Base-by-base conservation (phyloP, 2,888 invertebrate genomes). In the Meloe dianella region DNA sequence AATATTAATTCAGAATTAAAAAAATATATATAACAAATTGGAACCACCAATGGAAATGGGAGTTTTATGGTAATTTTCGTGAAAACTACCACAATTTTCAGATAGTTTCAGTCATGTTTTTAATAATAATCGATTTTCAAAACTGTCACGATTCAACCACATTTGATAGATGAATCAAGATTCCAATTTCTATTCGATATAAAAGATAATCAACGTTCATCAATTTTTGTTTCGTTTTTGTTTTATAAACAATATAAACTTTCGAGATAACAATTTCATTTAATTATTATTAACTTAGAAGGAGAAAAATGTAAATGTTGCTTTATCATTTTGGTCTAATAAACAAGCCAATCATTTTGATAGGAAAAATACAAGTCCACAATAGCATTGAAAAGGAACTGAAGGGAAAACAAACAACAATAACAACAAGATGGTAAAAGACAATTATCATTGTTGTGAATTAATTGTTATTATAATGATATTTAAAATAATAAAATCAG, bases 401-500 rank as follows among this genome's bases (percentile, higher is more conserved):
- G 20, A 54, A 54, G 24, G 20, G 12, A 54, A 24, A 8, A 20
- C 24, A n/a, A 41, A 41, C n/a, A 41, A 41, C 41, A 41, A 4
- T 14, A 17, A 41, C 9, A 54, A 54, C 24, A 54, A 54, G 24
- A 24, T 24, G 47, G 47, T 54, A 66, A 67, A 63, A 63, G 57
- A 57, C 63, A 65, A 68, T 68, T 68, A 68, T 60, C 62, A 68
- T 65, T 60, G 30, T 62, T 68, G 65, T 27, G 51, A 57, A 41
- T 59, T 61, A 38, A 65, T 68, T 68, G 63, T 62, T 68, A 63
- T 65, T 62, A 58, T 68, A 65, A 68, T 65, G 62, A 62, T 62
- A 56, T 68, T 68, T 68, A 65, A 64, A 65, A 68, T 62, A 65
- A 68, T 68, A 65, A 64, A 69, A 70, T 63, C 64, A 63, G 66